These are phyloP conservation scores for Radopholus similis DNA, from an alignment of 1,140 invertebrate species.

Conservation along the genomic window DNA sequence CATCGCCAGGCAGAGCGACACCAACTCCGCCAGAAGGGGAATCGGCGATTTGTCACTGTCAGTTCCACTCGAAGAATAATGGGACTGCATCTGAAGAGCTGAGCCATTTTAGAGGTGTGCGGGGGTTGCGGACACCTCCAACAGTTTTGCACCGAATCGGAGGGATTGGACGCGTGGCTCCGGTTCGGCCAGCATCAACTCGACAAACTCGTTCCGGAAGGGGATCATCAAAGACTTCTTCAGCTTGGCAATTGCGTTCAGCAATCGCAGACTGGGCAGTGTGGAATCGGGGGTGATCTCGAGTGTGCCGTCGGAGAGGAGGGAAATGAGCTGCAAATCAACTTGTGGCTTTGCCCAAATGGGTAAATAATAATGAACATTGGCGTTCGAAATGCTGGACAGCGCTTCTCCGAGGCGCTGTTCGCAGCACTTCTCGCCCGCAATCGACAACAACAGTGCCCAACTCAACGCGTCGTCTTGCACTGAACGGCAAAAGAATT, in stretches of 20 bases:
- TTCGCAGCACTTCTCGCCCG: too few species aligned
- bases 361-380: too few species aligned
- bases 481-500: background rate
- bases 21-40: background rate
- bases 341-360: slow-evolving; percentile 3
- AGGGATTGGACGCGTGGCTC: background rate
- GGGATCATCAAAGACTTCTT: background rate
- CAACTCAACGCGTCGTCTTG: background rate
- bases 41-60: too few species aligned
- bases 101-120: background rate
- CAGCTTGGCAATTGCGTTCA: background rate
- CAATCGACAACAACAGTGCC: background rate
- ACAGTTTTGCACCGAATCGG: background rate
- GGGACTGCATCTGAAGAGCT: background rate
- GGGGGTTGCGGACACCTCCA: background rate
- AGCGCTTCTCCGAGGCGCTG: background rate
- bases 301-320: background rate
- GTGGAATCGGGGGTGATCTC: background rate
- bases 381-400: background rate
- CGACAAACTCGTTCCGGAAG: background rate
- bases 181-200: background rate
- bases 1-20: slow-evolving; percentile 3
- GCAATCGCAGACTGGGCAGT: background rate
- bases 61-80: too few species aligned
- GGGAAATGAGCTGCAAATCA: background rate